These are phyloP conservation scores for Lasiurus cinereus DNA, from an alignment of 2,113 vertebrate species.

Conservation along the genomic window DNA sequence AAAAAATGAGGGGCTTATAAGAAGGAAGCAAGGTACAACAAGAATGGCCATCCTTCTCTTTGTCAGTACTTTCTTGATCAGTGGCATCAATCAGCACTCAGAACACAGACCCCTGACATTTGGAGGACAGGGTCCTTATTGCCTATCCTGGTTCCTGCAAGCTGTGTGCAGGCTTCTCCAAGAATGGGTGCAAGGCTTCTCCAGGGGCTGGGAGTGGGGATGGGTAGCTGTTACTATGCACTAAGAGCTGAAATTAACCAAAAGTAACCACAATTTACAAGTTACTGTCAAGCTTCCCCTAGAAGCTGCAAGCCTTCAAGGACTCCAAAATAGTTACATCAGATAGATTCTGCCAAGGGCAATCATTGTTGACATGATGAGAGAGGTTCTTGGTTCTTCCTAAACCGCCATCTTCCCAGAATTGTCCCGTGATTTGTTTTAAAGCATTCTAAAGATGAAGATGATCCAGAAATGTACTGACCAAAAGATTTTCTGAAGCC, in stretches of 20 bases:
- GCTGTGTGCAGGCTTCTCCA: too few relatives aligned
- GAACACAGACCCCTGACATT: background rate
- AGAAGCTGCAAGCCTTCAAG: background rate
- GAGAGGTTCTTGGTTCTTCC: background rate
- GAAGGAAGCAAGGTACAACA: background rate
- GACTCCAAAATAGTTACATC: background rate
- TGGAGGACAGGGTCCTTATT: background rate
- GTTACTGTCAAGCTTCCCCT: background rate
- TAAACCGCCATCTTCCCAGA: background rate
- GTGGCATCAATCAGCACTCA: background rate
- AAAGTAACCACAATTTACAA: conserved; percentile 4
- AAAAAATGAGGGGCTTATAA: background rate
- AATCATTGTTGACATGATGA: background rate
- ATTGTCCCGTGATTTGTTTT: background rate
- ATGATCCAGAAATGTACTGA: background rate
- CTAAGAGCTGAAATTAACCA: conserved; percentile 9
- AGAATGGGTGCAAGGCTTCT: too few relatives aligned
- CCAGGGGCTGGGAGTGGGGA: background rate
- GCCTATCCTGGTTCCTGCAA: background rate
- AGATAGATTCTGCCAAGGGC: background rate
- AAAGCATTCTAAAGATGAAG: conserved; percentile 2
- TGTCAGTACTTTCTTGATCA: background rate
- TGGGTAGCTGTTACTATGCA: background rate
- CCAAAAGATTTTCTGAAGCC: too few relatives aligned
- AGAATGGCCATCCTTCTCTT: background rate